These are phyloP conservation scores for Tapera naevia DNA, from an alignment of 2,797 vertebrate species.

Conservation along the genomic window DNA sequence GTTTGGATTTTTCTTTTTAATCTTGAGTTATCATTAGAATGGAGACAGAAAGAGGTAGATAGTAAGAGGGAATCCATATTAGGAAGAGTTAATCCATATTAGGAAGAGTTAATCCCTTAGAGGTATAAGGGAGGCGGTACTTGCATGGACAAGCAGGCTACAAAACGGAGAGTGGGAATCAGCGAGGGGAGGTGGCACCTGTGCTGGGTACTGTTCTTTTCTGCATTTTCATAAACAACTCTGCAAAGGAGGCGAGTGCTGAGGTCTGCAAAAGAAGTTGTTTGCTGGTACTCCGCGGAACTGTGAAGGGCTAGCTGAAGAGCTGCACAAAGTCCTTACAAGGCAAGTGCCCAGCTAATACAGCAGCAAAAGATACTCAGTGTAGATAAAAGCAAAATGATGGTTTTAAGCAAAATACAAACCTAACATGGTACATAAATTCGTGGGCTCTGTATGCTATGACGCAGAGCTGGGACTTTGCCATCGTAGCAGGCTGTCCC, in stretches of 20 bases:
- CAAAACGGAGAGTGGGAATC: background rate
- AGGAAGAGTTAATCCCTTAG: background rate
- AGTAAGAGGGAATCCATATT: background rate
- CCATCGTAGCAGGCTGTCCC: background rate
- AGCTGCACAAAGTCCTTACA: background rate
- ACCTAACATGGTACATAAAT: background rate
- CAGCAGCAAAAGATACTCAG: background rate
- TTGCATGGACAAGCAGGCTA: background rate
- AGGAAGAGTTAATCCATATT: background rate
- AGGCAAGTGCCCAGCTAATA: background rate
- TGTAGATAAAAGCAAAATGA: background rate
- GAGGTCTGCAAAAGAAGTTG: background rate
- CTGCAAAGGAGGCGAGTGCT: background rate
- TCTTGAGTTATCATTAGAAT: background rate
- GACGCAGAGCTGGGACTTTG: background rate
- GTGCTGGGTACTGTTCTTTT: background rate
- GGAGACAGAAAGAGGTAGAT: background rate
- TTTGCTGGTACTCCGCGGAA: background rate
- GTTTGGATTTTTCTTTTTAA: background rate
- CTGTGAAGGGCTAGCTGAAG: background rate
- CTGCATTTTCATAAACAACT: background rate
- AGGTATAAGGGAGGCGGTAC: background rate
- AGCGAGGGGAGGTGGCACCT: background rate
- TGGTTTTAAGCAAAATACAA: background rate
- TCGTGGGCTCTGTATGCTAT: accelerated